Evolutionary conservation across 2,113 vertebrate species (phyloP), one percentile per base, ranked within the genome.

Genomic region (Anseranas semipalmata): DNA sequence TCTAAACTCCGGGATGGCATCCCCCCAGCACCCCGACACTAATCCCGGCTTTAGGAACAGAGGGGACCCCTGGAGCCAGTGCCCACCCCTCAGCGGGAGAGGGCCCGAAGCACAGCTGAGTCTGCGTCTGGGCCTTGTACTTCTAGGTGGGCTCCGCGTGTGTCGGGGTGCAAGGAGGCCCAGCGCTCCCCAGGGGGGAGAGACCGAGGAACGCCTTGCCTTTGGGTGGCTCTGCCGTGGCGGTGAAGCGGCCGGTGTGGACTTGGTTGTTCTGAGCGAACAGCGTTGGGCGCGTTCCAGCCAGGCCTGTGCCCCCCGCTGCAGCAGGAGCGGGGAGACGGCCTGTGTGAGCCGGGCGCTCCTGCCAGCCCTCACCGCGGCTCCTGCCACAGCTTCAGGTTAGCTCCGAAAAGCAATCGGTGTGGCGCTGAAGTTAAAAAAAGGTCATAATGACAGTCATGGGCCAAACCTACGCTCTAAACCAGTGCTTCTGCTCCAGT

Each of bases 101-200:
- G 9, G 52, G 35, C 0, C 6, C 37, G 33, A 35, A 73, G 10
- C n/a, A 10, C 4, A 0, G 0, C 5, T 41, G 52, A 65, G 52
- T 82, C 77, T 9, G 27, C 19, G n/a, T 60, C 45, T 16, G 5
- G 28, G 19, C 21, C 21, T 72, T 9, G 15, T 27, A 20, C 24
- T 1, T 12, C n/a, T 10, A 28, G 20, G 32, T 19, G 56, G 58
- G 33, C 76, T 82, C 46, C 39, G 30, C 9, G 1, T 3, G 41
- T 21, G 58, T 25, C 25, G 24, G 25, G 56, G 39, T 37, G 43
- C 11, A 15, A 18, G 35, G 11, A 9, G 11, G 8, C 66, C 66
- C 14, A 9, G 41, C 0, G 3, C 39, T 39, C 21, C 0, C 39
- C 12, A 5, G 22, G 0, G 0, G 1, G 4, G 15, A 7, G 55